Conservation (phyloP, 30 jellyfish, hydroid and myxozoan genomes). For the Pseudorhiza aurosa region DNA sequence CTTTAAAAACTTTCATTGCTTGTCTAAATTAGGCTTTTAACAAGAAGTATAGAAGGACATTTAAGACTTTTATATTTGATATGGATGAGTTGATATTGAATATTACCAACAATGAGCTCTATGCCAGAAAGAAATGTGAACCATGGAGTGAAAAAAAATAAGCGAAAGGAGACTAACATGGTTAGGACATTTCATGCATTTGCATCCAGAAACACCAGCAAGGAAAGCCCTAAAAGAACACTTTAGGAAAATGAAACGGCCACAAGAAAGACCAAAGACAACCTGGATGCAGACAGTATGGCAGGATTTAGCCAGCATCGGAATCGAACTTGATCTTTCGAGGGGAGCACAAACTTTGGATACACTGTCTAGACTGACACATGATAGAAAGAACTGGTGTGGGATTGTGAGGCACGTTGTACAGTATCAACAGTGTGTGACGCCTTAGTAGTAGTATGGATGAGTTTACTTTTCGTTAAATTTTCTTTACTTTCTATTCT, state of each 20-base stretch:
- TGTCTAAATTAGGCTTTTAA: no score
- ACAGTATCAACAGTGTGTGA: no score
- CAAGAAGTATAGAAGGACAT: no score
- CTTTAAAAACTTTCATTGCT: no score
- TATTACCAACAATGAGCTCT: conserved; percentile 19
- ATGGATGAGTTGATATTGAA: no score
- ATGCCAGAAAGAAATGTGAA: conserved; percentile 15
- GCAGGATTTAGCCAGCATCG: conserved; percentile 53
- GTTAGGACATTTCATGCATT: conserved; percentile 3
- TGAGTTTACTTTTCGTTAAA: no score
- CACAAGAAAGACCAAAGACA: background rate
- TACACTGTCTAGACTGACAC: conserved; percentile 27
- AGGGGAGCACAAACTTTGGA: conserved; percentile 24
- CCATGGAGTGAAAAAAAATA: conserved; percentile 4
- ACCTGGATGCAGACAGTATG: conserved; percentile 42
- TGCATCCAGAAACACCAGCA: conserved; percentile 16
- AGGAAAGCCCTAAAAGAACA: background rate
- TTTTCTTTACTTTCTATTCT: no score
- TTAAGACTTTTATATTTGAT: no score
- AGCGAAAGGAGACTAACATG: background rate
- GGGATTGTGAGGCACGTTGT: conserved; percentile 43
- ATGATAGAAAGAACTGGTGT: conserved; percentile 43
- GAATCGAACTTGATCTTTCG: conserved; percentile 44
- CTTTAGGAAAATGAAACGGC: background rate
- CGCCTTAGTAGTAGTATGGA: no score